These are phyloP conservation scores for Amphiprion percula DNA, from an alignment of 2,113 vertebrate genomes.

Conservation along the genomic window DNA sequence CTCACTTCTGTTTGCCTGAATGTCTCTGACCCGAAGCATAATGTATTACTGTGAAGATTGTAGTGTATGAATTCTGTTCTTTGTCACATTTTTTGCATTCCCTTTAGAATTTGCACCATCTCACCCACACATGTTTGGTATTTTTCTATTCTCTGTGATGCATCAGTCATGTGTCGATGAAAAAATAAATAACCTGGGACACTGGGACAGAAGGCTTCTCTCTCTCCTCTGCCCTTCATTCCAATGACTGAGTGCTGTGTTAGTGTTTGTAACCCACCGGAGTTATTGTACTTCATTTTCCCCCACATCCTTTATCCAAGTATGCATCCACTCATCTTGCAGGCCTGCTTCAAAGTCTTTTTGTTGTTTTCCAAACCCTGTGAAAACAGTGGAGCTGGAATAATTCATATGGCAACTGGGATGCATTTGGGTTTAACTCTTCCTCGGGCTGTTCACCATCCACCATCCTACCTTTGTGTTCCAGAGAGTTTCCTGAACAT, in stretches of 20 bases:
- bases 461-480: conserved; percentile 54
- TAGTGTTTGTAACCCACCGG: conserved; percentile 31
- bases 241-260: conserved; percentile 20
- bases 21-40: background rate
- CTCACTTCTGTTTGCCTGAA: background rate
- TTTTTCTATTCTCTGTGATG: conserved; percentile 38
- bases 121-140: background rate
- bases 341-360: conserved; percentile 55
- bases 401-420: conserved; percentile 71
- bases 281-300: conserved; percentile 34
- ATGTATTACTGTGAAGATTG: background rate
- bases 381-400: conserved; percentile 58
- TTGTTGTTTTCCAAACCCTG: conserved; percentile 61
- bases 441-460: conserved; percentile 63
- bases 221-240: conserved; percentile 18
- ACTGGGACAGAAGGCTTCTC: conserved; percentile 1
- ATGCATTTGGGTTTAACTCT: conserved; percentile 62
- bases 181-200: conserved; percentile 48
- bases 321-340: conserved; percentile 44
- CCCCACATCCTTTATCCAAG: conserved; percentile 36
- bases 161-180: conserved; percentile 22
- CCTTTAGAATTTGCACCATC: background rate
- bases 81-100: conserved; percentile 6
- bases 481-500: conserved; percentile 51
- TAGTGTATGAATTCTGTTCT: background rate